phyloP scores from a whole-genome alignment of 1,140 invertebrate species.

The Proctacanthus coquilletti region DNA sequence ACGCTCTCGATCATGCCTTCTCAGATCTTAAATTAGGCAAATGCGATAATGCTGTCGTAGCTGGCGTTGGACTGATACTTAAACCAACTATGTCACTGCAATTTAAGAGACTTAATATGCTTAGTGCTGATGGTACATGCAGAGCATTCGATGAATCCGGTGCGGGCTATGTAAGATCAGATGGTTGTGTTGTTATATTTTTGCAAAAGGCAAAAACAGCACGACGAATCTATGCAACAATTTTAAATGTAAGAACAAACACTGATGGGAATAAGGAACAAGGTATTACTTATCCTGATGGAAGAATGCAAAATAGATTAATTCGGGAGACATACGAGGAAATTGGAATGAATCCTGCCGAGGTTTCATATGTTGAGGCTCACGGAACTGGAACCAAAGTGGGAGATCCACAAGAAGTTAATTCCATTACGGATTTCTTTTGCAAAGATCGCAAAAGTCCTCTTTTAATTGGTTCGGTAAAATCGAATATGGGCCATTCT shows the following conservation, averaged over 20 bases:
- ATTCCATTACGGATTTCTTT: slow-evolving; percentile 83
- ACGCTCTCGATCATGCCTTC: slow-evolving; percentile 77
- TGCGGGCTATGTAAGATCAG: slow-evolving; percentile 84
- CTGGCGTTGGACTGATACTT: slow-evolving; percentile 64
- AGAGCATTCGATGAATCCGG: slow-evolving; percentile 85
- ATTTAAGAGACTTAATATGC: slow-evolving; percentile 83
- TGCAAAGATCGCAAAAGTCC: slow-evolving; percentile 68
- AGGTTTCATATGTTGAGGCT: slow-evolving; percentile 81
- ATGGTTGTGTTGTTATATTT: slow-evolving; percentile 66
- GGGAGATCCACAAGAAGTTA: slow-evolving; percentile 92
- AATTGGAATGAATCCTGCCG: slow-evolving; percentile 58
- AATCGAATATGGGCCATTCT: slow-evolving; percentile 96
- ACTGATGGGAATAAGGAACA: slow-evolving; percentile 78
- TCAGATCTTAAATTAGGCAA: slow-evolving; percentile 64
- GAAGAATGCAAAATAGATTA: slow-evolving; percentile 71
- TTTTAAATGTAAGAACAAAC: slow-evolving; percentile 76
- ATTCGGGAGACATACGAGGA: slow-evolving; percentile 74
- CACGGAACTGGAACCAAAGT: slow-evolving; percentile 92
- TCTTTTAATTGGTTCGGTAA: slow-evolving; percentile 84
- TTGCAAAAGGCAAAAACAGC: slow-evolving; percentile 64
- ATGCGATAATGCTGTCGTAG: slow-evolving; percentile 87
- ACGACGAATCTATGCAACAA: slow-evolving; percentile 67
- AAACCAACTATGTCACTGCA: slow-evolving; percentile 84
- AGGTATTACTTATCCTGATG: slow-evolving; percentile 84
- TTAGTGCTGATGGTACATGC: slow-evolving; percentile 74